Conservation (phyloP, 2,888 invertebrate genomes). For the Priocnemis perturbator region DNA sequence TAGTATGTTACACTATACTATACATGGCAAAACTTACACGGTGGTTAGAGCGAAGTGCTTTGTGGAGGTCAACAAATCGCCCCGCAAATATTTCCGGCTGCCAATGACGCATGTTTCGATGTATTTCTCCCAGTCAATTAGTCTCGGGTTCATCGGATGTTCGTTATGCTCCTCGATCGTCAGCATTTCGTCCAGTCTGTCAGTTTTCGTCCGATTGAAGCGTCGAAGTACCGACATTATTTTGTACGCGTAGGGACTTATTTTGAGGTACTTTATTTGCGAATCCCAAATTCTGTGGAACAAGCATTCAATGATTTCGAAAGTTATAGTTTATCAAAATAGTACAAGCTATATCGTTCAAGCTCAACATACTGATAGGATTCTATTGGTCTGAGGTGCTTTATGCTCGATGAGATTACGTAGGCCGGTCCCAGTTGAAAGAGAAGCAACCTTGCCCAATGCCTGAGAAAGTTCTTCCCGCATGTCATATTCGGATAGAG, state of each 20-base stretch:
- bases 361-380: too few relatives aligned
- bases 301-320: too few relatives aligned
- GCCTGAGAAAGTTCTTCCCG: conserved; percentile 70
- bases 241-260: conserved; percentile 75
- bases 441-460: conserved; percentile 62
- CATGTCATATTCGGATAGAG: conserved; percentile 74
- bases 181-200: conserved; percentile 65
- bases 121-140: conserved; percentile 77
- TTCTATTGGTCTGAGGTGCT: too few relatives aligned
- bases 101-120: conserved; percentile 77
- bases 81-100: conserved; percentile 72
- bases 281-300: too few relatives aligned
- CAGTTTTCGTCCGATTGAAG: conserved; percentile 69
- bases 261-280: conserved; percentile 76
- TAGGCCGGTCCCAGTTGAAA: too few relatives aligned
- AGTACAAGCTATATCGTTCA: too few relatives aligned
- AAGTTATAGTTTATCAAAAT: too few relatives aligned
- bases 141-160: conserved; percentile 76
- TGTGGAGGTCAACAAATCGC: too few relatives aligned
- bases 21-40: too few relatives aligned
- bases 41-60: too few relatives aligned
- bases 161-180: conserved; percentile 63
- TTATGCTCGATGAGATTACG: too few relatives aligned
- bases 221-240: conserved; percentile 74
- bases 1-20: too few relatives aligned